A percentile compares a stretch with the other conserved stretches of the same genome.
phyloP scores from a whole-genome alignment of 1,140 invertebrate species.

The Aleiodes sp. region DNA sequence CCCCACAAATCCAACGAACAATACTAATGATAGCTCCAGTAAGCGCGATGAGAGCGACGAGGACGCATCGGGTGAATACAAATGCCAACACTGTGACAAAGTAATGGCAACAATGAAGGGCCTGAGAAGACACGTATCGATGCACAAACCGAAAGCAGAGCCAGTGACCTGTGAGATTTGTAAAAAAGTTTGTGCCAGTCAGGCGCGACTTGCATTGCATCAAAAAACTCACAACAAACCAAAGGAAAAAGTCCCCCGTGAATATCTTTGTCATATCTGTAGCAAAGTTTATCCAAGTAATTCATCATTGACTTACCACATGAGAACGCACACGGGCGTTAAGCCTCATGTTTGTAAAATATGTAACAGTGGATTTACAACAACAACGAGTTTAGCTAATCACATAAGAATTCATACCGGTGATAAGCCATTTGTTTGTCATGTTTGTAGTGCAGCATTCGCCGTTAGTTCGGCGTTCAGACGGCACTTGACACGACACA shows the following conservation, averaged over 20 bases:
- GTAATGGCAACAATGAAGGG: conserved; percentile 59
- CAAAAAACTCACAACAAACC: conserved; percentile 62
- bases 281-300: conserved; percentile 66
- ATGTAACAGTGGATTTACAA: conserved; percentile 65
- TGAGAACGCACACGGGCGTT: conserved; percentile 64
- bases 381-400: conserved; percentile 62
- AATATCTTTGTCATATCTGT: conserved; percentile 64
- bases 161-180: conserved; percentile 62
- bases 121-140: conserved; percentile 59
- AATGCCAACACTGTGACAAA: conserved; percentile 43
- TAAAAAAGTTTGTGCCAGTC: conserved; percentile 62
- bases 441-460: conserved; percentile 64
- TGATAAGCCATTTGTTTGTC: conserved; percentile 63
- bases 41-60: conserved; percentile 54
- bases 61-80: conserved; percentile 29
- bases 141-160: conserved; percentile 64
- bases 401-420: conserved; percentile 64
- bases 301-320: conserved; percentile 64
- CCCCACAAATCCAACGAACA: neutral
- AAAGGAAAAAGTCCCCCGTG: conserved; percentile 61
- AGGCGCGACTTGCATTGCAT: conserved; percentile 59
- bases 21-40: conserved; percentile 25
- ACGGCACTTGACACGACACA: conserved; percentile 70
- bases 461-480: conserved; percentile 63
- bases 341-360: conserved; percentile 64